A percentile compares a stretch with the other conserved stretches of the same genome.
phyloP scores from a whole-genome alignment of 2,113 vertebrate species.

The Rousettus leschenaultii region DNA sequence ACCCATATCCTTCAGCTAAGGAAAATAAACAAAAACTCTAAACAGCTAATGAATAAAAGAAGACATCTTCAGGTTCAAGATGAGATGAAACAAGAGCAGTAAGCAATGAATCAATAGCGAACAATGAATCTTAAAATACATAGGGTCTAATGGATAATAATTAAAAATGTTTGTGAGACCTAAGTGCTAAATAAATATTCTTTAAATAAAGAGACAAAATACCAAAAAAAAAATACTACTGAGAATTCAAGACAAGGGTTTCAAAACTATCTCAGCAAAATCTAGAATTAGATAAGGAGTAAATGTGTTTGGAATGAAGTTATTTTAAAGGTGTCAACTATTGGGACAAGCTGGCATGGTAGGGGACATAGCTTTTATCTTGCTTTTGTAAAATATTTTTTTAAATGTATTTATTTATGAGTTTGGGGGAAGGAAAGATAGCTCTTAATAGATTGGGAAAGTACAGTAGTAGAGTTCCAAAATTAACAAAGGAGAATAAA shows the following conservation, averaged over 20 bases:
- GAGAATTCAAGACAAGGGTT: not conserved
- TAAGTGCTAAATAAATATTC: not conserved
- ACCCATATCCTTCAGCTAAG: too few relatives aligned
- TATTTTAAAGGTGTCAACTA: not conserved
- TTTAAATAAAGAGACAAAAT: not conserved
- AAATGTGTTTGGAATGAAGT: not conserved
- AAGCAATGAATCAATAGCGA: not conserved
- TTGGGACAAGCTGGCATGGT: not conserved
- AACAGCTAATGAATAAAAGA: not conserved
- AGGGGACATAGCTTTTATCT: not conserved
- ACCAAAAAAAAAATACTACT: not conserved
- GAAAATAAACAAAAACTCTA: not conserved
- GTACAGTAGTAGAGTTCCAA: not conserved
- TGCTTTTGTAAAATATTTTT: not conserved
- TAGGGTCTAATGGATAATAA: not conserved
- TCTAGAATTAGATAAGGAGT: not conserved
- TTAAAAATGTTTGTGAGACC: not conserved
- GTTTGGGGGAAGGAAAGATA: not conserved
- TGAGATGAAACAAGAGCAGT: not conserved
- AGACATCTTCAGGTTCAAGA: not conserved
- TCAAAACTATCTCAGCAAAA: not conserved
- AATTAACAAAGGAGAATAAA: not conserved
- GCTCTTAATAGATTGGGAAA: not conserved
- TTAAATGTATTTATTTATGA: not conserved
- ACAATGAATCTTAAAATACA: not conserved